These are phyloP conservation scores for Hydraecia micacea DNA, from an alignment of 2,888 invertebrate species.

Conservation along the genomic window DNA sequence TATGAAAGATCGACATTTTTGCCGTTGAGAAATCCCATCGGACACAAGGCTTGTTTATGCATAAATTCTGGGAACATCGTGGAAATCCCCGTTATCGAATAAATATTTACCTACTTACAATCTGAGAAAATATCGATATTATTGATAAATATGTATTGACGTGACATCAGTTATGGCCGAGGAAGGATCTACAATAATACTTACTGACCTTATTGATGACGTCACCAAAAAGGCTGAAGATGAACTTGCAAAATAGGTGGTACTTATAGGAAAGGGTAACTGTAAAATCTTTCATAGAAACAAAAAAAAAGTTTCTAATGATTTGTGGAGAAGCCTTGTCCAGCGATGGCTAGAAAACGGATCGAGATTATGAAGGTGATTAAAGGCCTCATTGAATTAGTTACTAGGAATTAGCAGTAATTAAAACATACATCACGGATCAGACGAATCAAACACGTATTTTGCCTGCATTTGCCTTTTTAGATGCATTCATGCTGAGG, in stretches of 20 bases:
- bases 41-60: not conserved
- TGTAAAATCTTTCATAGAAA: not conserved
- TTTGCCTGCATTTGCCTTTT: too few relatives aligned
- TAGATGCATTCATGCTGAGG: too few relatives aligned
- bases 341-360: not conserved
- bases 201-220: not conserved
- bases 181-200: not conserved
- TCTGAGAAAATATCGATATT: not conserved
- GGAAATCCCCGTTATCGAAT: slow-evolving; percentile 12
- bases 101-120: slow-evolving; percentile 22
- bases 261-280: not conserved
- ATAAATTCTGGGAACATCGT: slow-evolving; percentile 1
- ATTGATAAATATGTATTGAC: slow-evolving; percentile 3
- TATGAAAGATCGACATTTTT: not conserved
- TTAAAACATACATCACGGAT: not conserved
- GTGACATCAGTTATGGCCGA: not conserved
- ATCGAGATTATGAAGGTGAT: too few relatives aligned
- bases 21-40: not conserved
- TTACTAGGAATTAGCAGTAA: not conserved
- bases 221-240: not conserved
- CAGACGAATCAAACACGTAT: too few relatives aligned
- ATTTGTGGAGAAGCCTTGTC: not conserved
- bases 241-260: not conserved
- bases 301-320: not conserved
- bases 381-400: not conserved